phyloP scores from a whole-genome alignment of 2,888 invertebrate genomes.

The Pristionchus arcanus region DNA sequence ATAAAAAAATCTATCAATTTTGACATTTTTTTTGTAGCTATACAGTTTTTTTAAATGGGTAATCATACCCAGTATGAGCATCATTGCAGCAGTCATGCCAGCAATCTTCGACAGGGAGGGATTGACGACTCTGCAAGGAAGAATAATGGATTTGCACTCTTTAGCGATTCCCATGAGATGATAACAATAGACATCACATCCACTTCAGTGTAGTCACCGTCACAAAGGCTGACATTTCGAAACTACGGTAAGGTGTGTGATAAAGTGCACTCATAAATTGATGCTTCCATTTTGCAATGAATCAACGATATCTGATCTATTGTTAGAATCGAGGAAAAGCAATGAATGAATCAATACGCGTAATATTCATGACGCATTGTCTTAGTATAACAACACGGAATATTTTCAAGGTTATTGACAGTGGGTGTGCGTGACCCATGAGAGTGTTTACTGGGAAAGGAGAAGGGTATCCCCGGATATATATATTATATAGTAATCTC shows the following conservation, averaged over 20 bases:
- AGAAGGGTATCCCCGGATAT: background rate
- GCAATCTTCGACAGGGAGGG: slow-evolving; percentile 64
- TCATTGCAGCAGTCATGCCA: slow-evolving; percentile 67
- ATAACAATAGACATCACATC: background rate
- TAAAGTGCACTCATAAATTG: background rate
- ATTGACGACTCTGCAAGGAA: slow-evolving; percentile 61
- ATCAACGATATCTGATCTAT: background rate
- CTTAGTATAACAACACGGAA: background rate
- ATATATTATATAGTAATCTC: background rate
- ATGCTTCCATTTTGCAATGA: background rate
- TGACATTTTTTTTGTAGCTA: too few relatives aligned
- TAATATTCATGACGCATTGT: background rate
- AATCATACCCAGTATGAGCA: slow-evolving; percentile 64
- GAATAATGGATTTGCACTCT: background rate
- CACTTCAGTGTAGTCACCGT: background rate
- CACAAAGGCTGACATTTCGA: background rate
- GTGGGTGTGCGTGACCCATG: background rate
- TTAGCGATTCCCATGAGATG: background rate
- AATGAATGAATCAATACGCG: background rate
- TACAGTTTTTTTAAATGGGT: too few relatives aligned
- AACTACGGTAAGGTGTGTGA: background rate
- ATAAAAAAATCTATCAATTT: too few relatives aligned
- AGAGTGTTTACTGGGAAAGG: background rate
- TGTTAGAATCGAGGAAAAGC: background rate
- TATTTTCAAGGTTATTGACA: background rate